Evolutionary conservation across 2,113 vertebrate species (phyloP).

Genomic region (Channa maculata): DNA sequence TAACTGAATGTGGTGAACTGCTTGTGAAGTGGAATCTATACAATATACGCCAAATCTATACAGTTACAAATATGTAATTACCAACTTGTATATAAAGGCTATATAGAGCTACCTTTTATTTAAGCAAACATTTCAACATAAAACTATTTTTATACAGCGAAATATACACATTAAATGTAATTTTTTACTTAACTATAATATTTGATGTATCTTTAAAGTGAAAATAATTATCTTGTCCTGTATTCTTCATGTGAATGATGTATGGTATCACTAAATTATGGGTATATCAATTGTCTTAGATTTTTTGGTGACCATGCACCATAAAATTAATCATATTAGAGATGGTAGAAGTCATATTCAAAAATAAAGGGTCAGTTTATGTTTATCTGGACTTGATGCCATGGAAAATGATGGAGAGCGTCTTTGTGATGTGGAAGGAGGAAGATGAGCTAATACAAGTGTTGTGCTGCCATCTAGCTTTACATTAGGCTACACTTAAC

Average conservation of each 20-base stretch:
- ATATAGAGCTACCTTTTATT: conserved; percentile 50
- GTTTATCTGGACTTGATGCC: not conserved
- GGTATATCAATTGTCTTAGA: conserved; percentile 1
- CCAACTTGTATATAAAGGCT: conserved; percentile 44
- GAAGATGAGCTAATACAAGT: conserved; percentile 6
- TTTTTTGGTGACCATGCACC: not conserved
- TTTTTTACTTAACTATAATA: conserved; percentile 49
- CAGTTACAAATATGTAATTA: conserved; percentile 19
- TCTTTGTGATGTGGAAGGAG: not conserved
- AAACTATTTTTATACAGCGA: conserved; percentile 57
- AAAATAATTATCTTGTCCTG: conserved; percentile 13
- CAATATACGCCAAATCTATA: conserved; percentile 15
- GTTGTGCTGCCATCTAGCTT: conserved; percentile 76
- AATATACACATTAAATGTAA: conserved; percentile 27
- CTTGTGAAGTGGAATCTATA: conserved; percentile 40
- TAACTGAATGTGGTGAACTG: conserved; percentile 28
- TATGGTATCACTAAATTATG: not conserved
- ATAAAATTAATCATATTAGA: not conserved
- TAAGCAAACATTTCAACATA: conserved; percentile 28
- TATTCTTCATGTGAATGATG: conserved; percentile 14
- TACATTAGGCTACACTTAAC: not conserved
- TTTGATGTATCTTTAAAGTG: conserved; percentile 42
- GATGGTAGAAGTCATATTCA: not conserved
- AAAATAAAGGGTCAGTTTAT: not conserved
- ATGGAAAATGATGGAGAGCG: conserved; percentile 2